Evolutionary conservation across 2,888 invertebrate species (phyloP).

Genomic region (Agriopis marginaria): DNA sequence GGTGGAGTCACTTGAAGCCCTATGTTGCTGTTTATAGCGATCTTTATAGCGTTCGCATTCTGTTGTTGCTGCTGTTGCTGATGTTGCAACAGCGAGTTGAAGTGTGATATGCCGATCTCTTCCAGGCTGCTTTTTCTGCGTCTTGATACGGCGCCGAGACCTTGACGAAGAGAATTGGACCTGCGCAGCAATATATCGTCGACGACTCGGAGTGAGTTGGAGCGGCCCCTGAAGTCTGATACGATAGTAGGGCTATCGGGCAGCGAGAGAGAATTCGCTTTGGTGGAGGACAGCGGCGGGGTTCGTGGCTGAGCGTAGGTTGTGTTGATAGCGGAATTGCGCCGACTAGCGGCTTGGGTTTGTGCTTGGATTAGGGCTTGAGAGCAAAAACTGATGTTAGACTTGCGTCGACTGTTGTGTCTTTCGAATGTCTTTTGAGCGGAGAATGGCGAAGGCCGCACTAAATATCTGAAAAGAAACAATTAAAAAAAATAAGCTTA

Average conservation of each 20-base stretch:
- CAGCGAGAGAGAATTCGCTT: constrained; percentile 95
- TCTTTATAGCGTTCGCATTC: constrained; percentile 92
- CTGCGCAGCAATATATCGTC: constrained; percentile 94
- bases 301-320: constrained; percentile 88
- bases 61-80: constrained; percentile 86
- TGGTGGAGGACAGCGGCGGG: constrained; percentile 92
- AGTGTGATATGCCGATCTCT: constrained; percentile 94
- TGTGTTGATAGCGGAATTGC: constrained; percentile 90
- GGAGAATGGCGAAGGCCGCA: constrained; percentile 97
- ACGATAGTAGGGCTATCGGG: constrained; percentile 95
- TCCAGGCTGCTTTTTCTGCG: constrained; percentile 94
- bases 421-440: constrained; percentile 97
- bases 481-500: neutral
- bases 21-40: constrained; percentile 94
- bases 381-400: constrained; percentile 96
- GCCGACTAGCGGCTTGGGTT: constrained; percentile 84
- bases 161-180: constrained; percentile 94
- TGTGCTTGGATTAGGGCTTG: constrained; percentile 89
- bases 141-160: constrained; percentile 88
- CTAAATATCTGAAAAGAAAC: constrained; percentile 90
- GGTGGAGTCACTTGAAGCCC: constrained; percentile 93
- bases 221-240: constrained; percentile 92
- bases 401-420: constrained; percentile 95
- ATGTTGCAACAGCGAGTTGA: constrained; percentile 88
- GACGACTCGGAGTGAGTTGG: constrained; percentile 94